These are phyloP conservation scores for Lepeophtheirus nordmannii DNA, from an alignment of 2,888 invertebrate genomes.

Conservation along the genomic window DNA sequence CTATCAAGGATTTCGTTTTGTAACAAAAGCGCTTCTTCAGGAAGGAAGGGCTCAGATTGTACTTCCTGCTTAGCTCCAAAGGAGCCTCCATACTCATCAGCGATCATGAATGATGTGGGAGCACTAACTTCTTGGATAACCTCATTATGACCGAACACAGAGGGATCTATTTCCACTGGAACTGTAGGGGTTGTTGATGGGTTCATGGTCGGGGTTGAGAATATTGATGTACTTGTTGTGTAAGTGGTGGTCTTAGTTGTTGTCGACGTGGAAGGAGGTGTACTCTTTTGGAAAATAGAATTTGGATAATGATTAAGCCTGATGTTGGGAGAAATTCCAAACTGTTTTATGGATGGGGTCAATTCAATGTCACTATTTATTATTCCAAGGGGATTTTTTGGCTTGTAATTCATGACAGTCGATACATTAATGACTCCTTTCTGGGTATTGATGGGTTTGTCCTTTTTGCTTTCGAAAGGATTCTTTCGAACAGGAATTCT, in stretches of 20 bases:
- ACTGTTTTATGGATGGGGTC: not conserved
- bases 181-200: too few relatives aligned
- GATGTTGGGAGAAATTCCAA: not conserved
- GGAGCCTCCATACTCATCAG: not conserved
- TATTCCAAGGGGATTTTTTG: not conserved
- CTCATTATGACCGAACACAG: not conserved
- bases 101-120: not conserved
- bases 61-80: constrained; percentile 1
- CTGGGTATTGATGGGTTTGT: not conserved
- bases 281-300: not conserved
- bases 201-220: too few relatives aligned
- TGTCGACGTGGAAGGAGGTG: not conserved
- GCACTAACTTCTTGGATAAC: not conserved
- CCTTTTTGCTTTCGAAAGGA: not conserved
- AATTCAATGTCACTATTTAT: not conserved
- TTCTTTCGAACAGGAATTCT: not conserved
- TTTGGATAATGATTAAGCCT: not conserved
- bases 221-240: too few relatives aligned
- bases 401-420: not conserved
- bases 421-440: not conserved
- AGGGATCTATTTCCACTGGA: too few relatives aligned
- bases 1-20: not conserved
- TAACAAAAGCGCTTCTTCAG: not conserved
- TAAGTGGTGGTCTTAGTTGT: not conserved
- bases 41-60: not conserved